A percentile compares a stretch with the other conserved stretches of the same genome.
These are phyloP conservation scores for Pachycephala philippinensis DNA, from an alignment of 2,113 vertebrate species.

Conservation along the genomic window DNA sequence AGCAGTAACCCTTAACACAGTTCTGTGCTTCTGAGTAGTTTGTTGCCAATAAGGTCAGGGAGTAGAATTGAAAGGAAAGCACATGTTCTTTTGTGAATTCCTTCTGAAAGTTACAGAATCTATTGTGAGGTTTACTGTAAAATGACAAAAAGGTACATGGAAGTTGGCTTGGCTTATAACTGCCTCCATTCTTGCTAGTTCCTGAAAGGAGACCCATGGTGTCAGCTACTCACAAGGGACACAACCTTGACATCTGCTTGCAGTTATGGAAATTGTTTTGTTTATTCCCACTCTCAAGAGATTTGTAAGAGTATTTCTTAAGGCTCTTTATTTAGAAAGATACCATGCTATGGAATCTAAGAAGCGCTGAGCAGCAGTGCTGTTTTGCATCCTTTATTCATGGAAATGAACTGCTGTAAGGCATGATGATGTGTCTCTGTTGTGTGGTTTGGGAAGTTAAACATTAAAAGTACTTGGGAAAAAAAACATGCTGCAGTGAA, in stretches of 20 bases:
- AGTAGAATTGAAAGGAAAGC: background rate
- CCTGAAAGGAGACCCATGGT: background rate
- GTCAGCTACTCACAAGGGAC: background rate
- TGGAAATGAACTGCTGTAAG: constrained; percentile 28
- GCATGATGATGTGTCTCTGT: background rate
- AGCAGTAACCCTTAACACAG: background rate
- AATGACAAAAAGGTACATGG: background rate
- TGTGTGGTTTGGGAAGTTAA: constrained; percentile 19
- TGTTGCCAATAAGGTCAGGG: background rate
- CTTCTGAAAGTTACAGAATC: background rate
- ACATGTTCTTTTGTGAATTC: background rate
- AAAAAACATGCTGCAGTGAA: background rate
- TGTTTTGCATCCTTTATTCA: constrained; percentile 3
- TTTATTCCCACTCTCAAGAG: constrained; percentile 7
- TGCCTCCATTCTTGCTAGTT: background rate
- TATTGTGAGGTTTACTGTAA: background rate
- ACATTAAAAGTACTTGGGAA: background rate
- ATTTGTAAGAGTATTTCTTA: background rate
- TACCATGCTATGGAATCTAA: background rate
- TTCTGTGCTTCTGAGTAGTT: background rate
- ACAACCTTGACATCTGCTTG: background rate
- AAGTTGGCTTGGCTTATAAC: background rate
- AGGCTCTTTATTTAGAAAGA: background rate
- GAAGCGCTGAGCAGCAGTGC: background rate
- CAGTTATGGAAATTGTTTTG: background rate